Base-by-base conservation (phyloP, 2,888 invertebrate genomes). In the Galerucella calmariensis region DNA sequence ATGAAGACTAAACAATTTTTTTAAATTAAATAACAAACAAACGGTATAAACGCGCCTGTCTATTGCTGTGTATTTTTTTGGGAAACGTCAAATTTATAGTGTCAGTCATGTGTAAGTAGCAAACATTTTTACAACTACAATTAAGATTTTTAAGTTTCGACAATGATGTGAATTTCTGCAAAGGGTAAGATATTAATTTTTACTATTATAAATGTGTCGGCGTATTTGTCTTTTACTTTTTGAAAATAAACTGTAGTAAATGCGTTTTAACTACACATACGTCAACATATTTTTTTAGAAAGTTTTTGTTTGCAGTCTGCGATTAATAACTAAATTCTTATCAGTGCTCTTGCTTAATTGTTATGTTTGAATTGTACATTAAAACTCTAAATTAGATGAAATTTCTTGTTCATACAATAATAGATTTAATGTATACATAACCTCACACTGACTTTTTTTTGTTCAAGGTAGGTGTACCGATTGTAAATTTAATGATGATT, bases 61-160 rank as follows among this genome's bases (percentile, higher is more conserved):
- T 61, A 12, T 3, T 67, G 51, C 35, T 72, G 44, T 51, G 67
- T 74, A 27, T 68, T 76, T 66, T 12, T 73, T 73, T 65, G 16
- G 8, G 53, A 72, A 78, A 79, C 75, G 81, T 82, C 81, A 81
- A 82, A 81, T 74, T 80, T 75, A 72, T 78, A 79, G 79, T 82
- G 82, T 79, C 81, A 81, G 81, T 81, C 81, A 82, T 81, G 80
- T 81, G 81, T 81, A 80, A 81, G 80, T 81, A 80, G 77, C 66
- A 67, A 62, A 75, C 67, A 73, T 75, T 74, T 75, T 70, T 16
- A 44, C 35, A 72, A 58, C 63, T 61, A 59, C 66, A 66, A 69
- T 76, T 62, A 67, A 75, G 58, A 48, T 62, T 63, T 63, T 63
- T 48, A 44, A 58, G 35, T 75, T 72, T 67, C 53, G 56, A 56